Evolutionary conservation across 2,113 vertebrate genomes (phyloP).

Genomic region (Prochilodus magdalenae): DNA sequence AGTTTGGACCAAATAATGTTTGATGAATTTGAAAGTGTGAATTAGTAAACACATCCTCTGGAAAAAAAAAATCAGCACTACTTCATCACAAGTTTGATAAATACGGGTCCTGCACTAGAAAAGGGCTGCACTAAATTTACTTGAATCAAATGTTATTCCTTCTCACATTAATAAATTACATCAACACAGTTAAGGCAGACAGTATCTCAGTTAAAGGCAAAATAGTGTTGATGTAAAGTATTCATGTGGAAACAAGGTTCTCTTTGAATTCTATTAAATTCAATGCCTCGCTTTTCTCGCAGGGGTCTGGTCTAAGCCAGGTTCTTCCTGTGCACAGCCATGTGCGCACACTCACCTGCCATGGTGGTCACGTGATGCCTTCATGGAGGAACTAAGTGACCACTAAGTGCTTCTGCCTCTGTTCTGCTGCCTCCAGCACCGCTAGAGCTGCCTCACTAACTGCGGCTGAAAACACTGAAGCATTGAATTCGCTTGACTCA

Average conservation of each 20-base stretch:
- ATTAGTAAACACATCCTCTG: too few relatives aligned
- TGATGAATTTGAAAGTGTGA: too few relatives aligned
- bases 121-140: not conserved
- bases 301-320: not conserved
- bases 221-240: too few relatives aligned
- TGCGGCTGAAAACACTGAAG: not conserved
- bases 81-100: too few relatives aligned
- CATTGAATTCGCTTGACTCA: not conserved
- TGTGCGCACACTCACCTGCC: not conserved
- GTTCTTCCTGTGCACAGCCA: not conserved
- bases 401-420: not conserved
- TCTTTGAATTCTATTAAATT: too few relatives aligned
- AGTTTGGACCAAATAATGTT: too few relatives aligned
- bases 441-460: constrained; percentile 45
- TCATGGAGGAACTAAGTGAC: not conserved
- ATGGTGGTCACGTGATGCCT: not conserved
- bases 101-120: not conserved
- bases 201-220: too few relatives aligned
- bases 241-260: too few relatives aligned
- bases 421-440: not conserved
- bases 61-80: too few relatives aligned
- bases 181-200: too few relatives aligned
- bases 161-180: too few relatives aligned
- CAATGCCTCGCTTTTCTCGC: too few relatives aligned
- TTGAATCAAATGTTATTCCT: not conserved